Evolutionary conservation across 2,797 vertebrate species (phyloP), one percentile per base, ranked within the genome.

Genomic region (Sebastes taczanowskii): DNA sequence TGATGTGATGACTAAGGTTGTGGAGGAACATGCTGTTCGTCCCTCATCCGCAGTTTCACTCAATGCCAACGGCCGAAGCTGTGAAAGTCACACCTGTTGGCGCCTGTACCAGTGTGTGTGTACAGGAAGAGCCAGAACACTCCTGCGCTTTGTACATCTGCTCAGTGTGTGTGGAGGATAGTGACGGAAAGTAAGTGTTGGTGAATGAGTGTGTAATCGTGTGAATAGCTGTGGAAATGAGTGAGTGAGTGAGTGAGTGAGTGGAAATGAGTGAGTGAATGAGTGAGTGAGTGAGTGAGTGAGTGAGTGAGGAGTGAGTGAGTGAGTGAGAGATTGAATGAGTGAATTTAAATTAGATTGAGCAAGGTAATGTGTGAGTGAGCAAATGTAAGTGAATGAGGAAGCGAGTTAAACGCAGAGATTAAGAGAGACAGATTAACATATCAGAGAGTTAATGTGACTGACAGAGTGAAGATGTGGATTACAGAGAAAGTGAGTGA

Each of bases 11-110:
- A 94, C 91, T 94, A 86, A 92, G 87, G 90, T 78, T 81, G 84
- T 89, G 82, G 81, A 90, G 86, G 91, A 92, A 94, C 93, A 94
- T 61, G 92, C 74, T 81, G 90, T 87, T 91, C 68, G 63, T 86
- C 83, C 86, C 83, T 91, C 82, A 78, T 90, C 88, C 80, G 49
- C 90, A 88, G 74, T 79, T 81, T 78, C 71, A 70, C 49, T 81
- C 34, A 6, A 58, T 86, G 78, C 84, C 84, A 83, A 86, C n/a
- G 16, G 70, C 73, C 25, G 1, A 80, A 91, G 71, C 88, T 89
- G 92, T 76, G 87, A 94, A 94, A 93, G 80, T 93, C 86, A 81
- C 91, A 93, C 92, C 91, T 92, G 91, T 92, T 93, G 89, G 79
- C 38, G 38, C 38, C 38, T 42, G 38, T 42, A 42, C 5, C 38